Evolutionary conservation across 2,888 invertebrate species (phyloP), one percentile per base, ranked within the genome.

Genomic region (Ommatoiulus sabulosus): DNA sequence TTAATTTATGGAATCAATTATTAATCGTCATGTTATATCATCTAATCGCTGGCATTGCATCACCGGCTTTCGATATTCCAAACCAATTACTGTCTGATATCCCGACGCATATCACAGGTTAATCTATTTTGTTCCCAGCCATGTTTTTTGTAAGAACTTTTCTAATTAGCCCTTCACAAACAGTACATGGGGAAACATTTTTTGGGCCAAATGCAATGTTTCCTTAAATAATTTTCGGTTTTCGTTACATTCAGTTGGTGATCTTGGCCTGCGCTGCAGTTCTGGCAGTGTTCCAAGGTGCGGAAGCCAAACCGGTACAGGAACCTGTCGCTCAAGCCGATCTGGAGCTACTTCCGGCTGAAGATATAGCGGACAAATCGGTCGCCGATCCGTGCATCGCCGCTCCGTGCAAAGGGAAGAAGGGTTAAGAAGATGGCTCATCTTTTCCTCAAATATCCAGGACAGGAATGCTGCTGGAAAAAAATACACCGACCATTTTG

Each of bases 301-400:
- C n/a, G 20, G 63, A 63, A 63, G n/a, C n/a, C 63, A 63, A 20
- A n/a, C 63, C 63, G 20, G 63, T 63, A n/a, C 63, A n/a, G 63
- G 63, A 63, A 6, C 63, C 20, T 5, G 63, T 63, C 2, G n/a
- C 63, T 63, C 7, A 63, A n/a, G 63, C 63, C 3, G 63, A 63
- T 63, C 20, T 7, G 7, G 63, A 17, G 7, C 3, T n/a, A 20
- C 6, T 63, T 17, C n/a, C 63, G 3, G n/a, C 7, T n/a, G n/a
- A 4, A 4, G 63, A 63, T 20, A n/a, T 3, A 0, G 17, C 7
- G 6, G 6, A 1, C n/a, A 7, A 63, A 6, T 63, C 63, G 0
- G 63, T 63, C 7, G 63, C 63, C n/a, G 20, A 20, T 5, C 63
- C 63, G 20, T 63, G 63, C 20, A 20, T 63, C 5, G 63, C 63